Conservation (phyloP, 2,113 vertebrate species). For the Ictalurus furcatus region DNA sequence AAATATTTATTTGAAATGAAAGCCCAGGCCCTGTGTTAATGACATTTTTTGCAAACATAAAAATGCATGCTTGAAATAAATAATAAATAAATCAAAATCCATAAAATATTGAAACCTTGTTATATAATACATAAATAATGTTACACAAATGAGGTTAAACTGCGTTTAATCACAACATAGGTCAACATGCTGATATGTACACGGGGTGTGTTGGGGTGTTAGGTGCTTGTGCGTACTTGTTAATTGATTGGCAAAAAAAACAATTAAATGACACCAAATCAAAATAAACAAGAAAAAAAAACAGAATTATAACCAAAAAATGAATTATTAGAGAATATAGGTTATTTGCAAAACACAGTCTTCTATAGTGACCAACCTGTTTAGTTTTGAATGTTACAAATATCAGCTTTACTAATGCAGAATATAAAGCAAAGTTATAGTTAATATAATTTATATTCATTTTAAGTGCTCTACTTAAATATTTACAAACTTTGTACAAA, state of each 20-base stretch:
- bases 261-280: not conserved
- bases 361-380: not conserved
- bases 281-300: not conserved
- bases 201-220: not conserved
- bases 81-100: constrained; percentile 28
- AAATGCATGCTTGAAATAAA: constrained; percentile 36
- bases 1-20: constrained; percentile 31
- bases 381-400: not conserved
- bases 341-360: not conserved
- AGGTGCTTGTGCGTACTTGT: constrained; percentile 42
- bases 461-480: not conserved
- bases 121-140: constrained; percentile 18
- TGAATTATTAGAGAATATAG: not conserved
- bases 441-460: not conserved
- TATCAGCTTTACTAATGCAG: not conserved
- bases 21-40: not conserved
- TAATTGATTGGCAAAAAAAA: constrained; percentile 13
- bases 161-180: constrained; percentile 24
- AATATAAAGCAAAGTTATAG: not conserved
- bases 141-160: constrained; percentile 27
- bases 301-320: not conserved
- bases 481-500: not conserved
- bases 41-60: not conserved
- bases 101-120: not conserved
- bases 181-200: constrained; percentile 22